phyloP scores from a whole-genome alignment of 2,888 invertebrate species.

The Cantharis rustica region DNA sequence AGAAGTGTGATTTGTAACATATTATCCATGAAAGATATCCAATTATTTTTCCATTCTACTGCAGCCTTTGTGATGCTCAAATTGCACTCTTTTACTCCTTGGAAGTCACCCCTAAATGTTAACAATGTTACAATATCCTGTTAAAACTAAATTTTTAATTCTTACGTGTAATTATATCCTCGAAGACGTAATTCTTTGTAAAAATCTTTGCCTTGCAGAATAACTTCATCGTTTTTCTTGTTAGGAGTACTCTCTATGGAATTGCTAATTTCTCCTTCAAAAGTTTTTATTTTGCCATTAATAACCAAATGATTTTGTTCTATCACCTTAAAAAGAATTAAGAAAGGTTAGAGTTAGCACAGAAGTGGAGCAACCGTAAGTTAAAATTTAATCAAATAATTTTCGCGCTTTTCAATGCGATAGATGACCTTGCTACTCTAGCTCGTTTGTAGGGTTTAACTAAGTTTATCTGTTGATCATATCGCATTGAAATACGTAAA shows the following conservation, averaged over 20 bases:
- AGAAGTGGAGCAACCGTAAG: too few relatives aligned
- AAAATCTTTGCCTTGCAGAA: slow-evolving; percentile 56
- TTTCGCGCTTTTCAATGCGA: neutral
- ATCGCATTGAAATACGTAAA: too few relatives aligned
- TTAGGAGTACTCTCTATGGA: neutral
- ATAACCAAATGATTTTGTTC: slow-evolving; percentile 71
- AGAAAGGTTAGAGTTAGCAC: too few relatives aligned
- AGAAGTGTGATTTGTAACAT: slow-evolving; percentile 81
- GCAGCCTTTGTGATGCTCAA: slow-evolving; percentile 55
- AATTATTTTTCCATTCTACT: slow-evolving; percentile 77
- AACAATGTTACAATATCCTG: neutral
- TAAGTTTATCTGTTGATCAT: too few relatives aligned
- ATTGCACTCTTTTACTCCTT: slow-evolving; percentile 33
- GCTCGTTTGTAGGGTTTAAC: too few relatives aligned
- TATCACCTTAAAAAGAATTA: slow-evolving; percentile 62
- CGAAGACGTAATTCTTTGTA: slow-evolving; percentile 68
- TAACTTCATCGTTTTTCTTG: neutral
- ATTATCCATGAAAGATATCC: slow-evolving; percentile 87
- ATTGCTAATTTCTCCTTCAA: slow-evolving; percentile 39
- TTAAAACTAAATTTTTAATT: neutral
- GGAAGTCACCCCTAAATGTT: slow-evolving; percentile 37
- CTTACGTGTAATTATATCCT: slow-evolving; percentile 63
- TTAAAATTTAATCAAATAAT: too few relatives aligned
- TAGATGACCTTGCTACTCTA: too few relatives aligned
- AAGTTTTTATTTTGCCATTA: slow-evolving; percentile 66